Base-by-base conservation (phyloP, 2,113 vertebrate genomes). In the Oryzias woworae region DNA sequence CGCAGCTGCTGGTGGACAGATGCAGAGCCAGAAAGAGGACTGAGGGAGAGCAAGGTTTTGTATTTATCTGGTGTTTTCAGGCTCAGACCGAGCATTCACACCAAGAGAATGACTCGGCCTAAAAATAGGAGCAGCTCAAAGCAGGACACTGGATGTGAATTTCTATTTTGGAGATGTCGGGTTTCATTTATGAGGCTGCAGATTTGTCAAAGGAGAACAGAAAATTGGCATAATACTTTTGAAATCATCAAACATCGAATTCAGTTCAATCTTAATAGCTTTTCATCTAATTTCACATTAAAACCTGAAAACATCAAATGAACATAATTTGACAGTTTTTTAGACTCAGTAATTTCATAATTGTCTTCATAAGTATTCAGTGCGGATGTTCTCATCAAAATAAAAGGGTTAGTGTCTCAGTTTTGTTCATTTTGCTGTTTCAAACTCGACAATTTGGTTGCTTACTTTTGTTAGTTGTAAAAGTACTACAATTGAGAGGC, bases 121-220 rank as follows among this genome's bases (percentile, higher is more conserved):
- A 83, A 81, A 86, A 80, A 88, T 78, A 83, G 78, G 62, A 50
- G 24, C 31, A 54, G 69, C 79, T 74, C 69, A 75, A 67, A 74
- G 79, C 54, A 14, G 77, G 69, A 88, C 77, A 56, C 28, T 10
- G 60, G 72, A 58, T 66, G 66, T 70, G 75, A 84, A 74, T 79
- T 82, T 81, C 77, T 57, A 83, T 84, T 85, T 81, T 62, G 2
- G 23, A 70, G 72, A 62, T 84, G 75, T 7, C 66, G 53, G 49
- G 64, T 24, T 20, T 63, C 58, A 52, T 58, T 62, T 77, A 55
- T 57, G 68, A 84, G 59, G 68, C 41, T 59, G 45, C 54, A 47
- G 23, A 75, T 79, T 63, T 66, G 57, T 61, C 57, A 66, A 59
- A 70, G 52, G 42, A 46, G 43, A n/a, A 52, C 52, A 52, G 66